Percentiles rank a stretch among this genome's conserved stretches.
These are phyloP conservation scores for Pissodes strobi DNA, from an alignment of 1,140 invertebrate genomes.

Conservation along the genomic window DNA sequence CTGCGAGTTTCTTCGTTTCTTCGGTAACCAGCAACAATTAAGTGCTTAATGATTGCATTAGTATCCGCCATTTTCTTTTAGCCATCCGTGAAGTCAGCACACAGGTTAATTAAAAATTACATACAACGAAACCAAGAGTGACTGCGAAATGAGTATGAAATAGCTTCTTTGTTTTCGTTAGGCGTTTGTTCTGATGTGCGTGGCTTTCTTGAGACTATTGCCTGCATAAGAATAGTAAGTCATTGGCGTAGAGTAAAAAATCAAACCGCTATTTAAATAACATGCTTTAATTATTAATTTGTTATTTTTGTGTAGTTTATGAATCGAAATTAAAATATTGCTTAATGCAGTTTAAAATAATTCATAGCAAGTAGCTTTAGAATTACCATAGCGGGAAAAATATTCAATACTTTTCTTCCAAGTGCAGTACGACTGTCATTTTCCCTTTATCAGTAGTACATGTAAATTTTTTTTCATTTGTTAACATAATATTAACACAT, in stretches of 20 bases:
- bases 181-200: constrained; percentile 27
- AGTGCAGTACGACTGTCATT: too few relatives aligned
- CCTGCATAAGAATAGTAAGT: constrained; percentile 19
- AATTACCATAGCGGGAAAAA: too few relatives aligned
- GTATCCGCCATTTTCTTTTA: constrained; percentile 54
- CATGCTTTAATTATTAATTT: too few relatives aligned
- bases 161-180: constrained; percentile 46
- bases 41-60: constrained; percentile 44
- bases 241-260: not conserved
- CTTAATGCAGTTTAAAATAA: too few relatives aligned
- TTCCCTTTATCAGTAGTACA: too few relatives aligned
- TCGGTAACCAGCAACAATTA: constrained; percentile 48
- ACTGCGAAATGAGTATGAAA: constrained; percentile 51
- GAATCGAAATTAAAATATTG: too few relatives aligned
- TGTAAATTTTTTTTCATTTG: too few relatives aligned
- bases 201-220: constrained; percentile 21
- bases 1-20: constrained; percentile 38
- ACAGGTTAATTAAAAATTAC: constrained; percentile 52
- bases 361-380: too few relatives aligned
- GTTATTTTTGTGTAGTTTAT: too few relatives aligned
- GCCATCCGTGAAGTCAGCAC: constrained; percentile 48
- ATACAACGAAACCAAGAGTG: constrained; percentile 51
- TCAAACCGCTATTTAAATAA: too few relatives aligned
- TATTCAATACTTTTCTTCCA: too few relatives aligned
- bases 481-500: too few relatives aligned